These are phyloP conservation scores for Capromys pilorides DNA, from an alignment of 2,797 vertebrate species.

Conservation along the genomic window DNA sequence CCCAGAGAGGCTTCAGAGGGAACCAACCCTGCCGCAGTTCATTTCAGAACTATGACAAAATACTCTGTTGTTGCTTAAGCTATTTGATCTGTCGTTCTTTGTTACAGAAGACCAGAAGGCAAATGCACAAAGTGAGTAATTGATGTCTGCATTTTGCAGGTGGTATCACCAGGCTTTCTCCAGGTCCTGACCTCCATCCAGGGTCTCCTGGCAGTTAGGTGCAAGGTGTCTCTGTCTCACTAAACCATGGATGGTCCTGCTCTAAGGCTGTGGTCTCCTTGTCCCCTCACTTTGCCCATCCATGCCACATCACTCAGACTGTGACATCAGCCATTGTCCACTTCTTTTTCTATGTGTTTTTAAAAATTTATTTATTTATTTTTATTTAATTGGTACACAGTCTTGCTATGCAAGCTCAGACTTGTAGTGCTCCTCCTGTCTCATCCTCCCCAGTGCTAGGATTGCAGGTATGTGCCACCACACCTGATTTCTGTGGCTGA, in stretches of 20 bases:
- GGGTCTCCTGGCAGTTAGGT: neutral
- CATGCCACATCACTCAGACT: neutral
- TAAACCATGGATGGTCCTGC: no score
- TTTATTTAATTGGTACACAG: no score
- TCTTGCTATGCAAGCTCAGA: no score
- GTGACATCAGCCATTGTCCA: accelerated
- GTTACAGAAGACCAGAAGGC: neutral
- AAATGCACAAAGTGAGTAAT: neutral
- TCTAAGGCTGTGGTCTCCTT: neutral
- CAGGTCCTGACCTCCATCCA: neutral
- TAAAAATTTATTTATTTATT: no score
- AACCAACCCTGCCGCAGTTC: neutral
- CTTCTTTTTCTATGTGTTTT: neutral
- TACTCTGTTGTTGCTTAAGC: neutral
- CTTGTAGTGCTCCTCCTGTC: no score
- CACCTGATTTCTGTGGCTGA: no score
- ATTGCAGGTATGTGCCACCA: no score
- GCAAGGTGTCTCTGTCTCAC: accelerated
- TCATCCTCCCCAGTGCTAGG: no score
- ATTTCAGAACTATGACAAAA: neutral
- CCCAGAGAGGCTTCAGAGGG: neutral
- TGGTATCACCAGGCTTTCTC: neutral
- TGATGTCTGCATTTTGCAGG: neutral
- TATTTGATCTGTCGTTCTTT: neutral
- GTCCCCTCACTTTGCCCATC: accelerated